phyloP scores from a whole-genome alignment of 2,797 vertebrate species.

The Chaetophractus vellerosus region DNA sequence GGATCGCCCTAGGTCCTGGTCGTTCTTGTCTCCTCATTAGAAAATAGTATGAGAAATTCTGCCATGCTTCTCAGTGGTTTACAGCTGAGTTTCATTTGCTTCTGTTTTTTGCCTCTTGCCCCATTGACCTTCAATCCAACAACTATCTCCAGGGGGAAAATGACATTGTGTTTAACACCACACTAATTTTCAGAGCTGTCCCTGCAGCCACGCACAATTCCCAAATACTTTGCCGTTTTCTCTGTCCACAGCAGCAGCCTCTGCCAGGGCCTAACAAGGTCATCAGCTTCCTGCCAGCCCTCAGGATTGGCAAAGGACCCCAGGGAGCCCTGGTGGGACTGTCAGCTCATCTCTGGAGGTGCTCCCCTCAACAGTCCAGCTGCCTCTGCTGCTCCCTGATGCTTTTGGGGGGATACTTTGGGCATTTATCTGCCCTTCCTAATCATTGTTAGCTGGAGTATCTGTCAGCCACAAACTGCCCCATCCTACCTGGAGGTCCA shows the following conservation, averaged over 20 bases:
- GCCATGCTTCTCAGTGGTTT: background rate
- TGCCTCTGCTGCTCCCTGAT: too few relatives aligned
- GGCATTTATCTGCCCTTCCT: background rate
- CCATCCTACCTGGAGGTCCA: too few relatives aligned
- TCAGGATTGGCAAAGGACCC: too few relatives aligned
- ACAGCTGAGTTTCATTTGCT: background rate
- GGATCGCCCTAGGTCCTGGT: background rate
- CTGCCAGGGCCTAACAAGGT: too few relatives aligned
- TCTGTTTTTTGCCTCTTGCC: background rate
- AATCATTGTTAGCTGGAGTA: too few relatives aligned
- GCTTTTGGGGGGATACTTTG: background rate
- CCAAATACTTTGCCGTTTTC: background rate
- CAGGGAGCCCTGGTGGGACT: too few relatives aligned
- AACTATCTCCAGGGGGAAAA: background rate
- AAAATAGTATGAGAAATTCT: background rate
- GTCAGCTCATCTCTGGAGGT: too few relatives aligned
- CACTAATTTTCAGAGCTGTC: background rate
- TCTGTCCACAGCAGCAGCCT: background rate
- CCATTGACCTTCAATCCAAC: background rate
- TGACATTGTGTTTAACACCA: background rate
- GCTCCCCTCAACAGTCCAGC: too few relatives aligned
- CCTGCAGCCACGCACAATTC: background rate
- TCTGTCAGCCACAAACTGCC: too few relatives aligned
- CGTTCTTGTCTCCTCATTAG: background rate
- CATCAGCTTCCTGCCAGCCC: too few relatives aligned